A percentile compares a stretch with the other conserved stretches of the same genome.
Evolutionary conservation across 2,888 invertebrate species (phyloP).

Genomic region (Nephrotoma guestfalica): DNA sequence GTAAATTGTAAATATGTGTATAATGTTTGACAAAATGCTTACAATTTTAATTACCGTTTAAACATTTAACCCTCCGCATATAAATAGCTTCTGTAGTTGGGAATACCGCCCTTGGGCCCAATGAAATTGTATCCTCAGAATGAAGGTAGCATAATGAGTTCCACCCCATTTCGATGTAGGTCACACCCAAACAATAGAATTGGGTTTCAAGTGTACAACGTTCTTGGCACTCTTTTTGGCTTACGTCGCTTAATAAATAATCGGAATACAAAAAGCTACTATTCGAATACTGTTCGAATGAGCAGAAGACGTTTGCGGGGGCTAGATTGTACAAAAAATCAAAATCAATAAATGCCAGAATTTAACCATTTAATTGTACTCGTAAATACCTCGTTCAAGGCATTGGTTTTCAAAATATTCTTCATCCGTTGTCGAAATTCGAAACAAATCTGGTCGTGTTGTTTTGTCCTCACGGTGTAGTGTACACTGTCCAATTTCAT

Average conservation of each 20-base stretch:
- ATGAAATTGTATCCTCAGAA: conserved; percentile 67
- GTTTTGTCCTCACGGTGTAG: conserved; percentile 60
- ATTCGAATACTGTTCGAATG: conserved; percentile 62
- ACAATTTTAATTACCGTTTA: conserved; percentile 46
- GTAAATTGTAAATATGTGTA: conserved; percentile 16
- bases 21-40: background rate
- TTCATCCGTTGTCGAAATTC: conserved; percentile 57
- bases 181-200: conserved; percentile 62
- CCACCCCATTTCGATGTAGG: conserved; percentile 25
- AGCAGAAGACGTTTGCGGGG: conserved; percentile 43
- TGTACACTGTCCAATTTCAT: conserved; percentile 44
- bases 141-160: conserved; percentile 49
- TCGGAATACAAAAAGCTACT: conserved; percentile 46
- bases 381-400: conserved; percentile 41
- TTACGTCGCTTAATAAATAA: conserved; percentile 25
- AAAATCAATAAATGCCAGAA: background rate
- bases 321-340: conserved; percentile 7
- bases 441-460: conserved; percentile 60
- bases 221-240: conserved; percentile 38
- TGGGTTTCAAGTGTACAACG: conserved; percentile 46
- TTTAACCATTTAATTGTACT: background rate
- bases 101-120: conserved; percentile 55
- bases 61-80: conserved; percentile 66
- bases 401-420: conserved; percentile 79
- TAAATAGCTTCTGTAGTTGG: conserved; percentile 47